A percentile compares a stretch with the other conserved stretches of the same genome.
These are phyloP conservation scores for Colletes collaris DNA, from an alignment of 2,888 invertebrate genomes.

Conservation along the genomic window DNA sequence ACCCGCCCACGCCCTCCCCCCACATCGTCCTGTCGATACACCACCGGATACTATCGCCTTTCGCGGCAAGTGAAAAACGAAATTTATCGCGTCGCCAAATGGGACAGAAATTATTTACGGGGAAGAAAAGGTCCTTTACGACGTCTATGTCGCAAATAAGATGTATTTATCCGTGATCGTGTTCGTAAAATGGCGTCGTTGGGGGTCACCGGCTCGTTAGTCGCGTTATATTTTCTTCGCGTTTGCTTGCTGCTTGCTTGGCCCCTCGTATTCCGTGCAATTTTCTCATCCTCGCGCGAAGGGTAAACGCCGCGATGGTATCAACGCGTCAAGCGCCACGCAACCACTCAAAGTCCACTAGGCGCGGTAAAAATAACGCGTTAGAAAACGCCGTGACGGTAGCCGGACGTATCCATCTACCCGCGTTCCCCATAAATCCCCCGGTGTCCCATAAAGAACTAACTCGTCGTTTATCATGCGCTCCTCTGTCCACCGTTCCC, in stretches of 20 bases:
- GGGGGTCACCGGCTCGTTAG: too few species aligned
- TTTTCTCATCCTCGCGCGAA: neutral
- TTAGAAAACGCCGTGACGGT: constrained; percentile 31
- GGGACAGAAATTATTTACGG: constrained; percentile 38
- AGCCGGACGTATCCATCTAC: constrained; percentile 48
- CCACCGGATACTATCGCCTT: constrained; percentile 41
- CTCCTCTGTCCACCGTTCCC: constrained; percentile 46
- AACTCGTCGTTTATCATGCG: constrained; percentile 64
- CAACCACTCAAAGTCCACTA: neutral
- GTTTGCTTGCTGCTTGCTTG: too few species aligned
- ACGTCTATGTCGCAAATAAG: too few species aligned
- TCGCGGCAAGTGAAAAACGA: constrained; percentile 34
- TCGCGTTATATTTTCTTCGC: too few species aligned
- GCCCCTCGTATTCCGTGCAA: neutral
- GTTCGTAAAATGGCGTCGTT: too few species aligned
- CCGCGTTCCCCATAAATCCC: constrained; percentile 56
- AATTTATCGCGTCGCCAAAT: constrained; percentile 33
- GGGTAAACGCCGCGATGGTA: neutral
- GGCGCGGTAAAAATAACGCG: constrained; percentile 25
- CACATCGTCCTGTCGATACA: neutral
- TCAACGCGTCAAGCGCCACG: neutral
- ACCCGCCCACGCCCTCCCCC: neutral
- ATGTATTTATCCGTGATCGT: too few species aligned
- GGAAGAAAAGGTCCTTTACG: too few species aligned
- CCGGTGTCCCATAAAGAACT: constrained; percentile 58